Percentiles rank a stretch among this genome's conserved stretches.
These are phyloP conservation scores for Ispidina lecontei DNA, from an alignment of 2,797 vertebrate species.

Conservation along the genomic window DNA sequence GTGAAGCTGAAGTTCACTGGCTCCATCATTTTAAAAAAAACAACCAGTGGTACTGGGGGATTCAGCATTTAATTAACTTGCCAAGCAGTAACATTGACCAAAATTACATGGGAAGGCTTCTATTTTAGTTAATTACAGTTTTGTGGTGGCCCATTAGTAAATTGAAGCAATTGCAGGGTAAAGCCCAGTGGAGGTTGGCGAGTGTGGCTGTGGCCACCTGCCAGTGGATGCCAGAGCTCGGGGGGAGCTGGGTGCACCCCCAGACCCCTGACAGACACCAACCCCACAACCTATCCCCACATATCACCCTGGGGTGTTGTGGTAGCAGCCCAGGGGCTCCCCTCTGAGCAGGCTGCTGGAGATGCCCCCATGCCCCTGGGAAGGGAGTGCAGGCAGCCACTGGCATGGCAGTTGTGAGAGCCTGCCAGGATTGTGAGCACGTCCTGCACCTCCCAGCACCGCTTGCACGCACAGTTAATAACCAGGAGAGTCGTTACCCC, in stretches of 20 bases:
- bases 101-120: neutral
- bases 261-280: accelerated
- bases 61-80: slow-evolving; percentile 48
- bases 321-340: neutral
- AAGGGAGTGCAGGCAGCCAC: accelerated
- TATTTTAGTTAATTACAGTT: slow-evolving; percentile 49
- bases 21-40: neutral
- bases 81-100: neutral
- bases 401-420: accelerated
- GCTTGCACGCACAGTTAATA: accelerated
- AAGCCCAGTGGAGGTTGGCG: neutral
- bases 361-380: accelerated
- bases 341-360: neutral
- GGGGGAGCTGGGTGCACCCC: accelerated
- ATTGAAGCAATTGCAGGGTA: slow-evolving; percentile 48
- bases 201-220: neutral
- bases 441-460: neutral
- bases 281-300: accelerated
- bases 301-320: accelerated
- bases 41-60: neutral
- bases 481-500: accelerated
- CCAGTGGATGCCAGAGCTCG: neutral
- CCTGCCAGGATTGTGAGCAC: neutral
- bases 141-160: slow-evolving; percentile 14
- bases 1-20: neutral